These are phyloP conservation scores for Vesta saturnalis DNA, from an alignment of 2,888 invertebrate species.

Conservation along the genomic window DNA sequence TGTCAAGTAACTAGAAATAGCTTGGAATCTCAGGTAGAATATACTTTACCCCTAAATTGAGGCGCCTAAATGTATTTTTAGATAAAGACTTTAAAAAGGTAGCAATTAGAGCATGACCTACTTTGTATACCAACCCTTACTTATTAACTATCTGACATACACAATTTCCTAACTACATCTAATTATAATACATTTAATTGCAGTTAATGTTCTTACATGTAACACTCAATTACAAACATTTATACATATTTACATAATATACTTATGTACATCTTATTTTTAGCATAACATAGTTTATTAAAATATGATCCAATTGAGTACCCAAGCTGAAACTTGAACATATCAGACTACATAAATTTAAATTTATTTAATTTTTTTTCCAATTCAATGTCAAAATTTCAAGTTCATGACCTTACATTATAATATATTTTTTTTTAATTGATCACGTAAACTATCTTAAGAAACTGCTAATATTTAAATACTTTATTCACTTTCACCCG, in stretches of 20 bases:
- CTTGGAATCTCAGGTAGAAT: no score
- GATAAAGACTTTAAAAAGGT: no score
- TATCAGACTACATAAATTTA: not conserved
- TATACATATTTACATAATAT: not conserved
- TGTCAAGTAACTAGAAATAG: no score
- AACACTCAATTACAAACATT: not conserved
- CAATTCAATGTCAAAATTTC: not conserved
- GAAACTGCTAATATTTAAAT: no score
- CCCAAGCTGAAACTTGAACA: not conserved
- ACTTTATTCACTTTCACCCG: no score
- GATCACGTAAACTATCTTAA: not conserved
- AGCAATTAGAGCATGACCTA: no score
- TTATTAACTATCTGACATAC: no score
- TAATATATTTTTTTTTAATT: not conserved
- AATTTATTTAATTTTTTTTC: not conserved
- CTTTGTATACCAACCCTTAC: no score
- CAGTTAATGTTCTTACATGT: not conserved
- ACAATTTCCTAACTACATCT: no score
- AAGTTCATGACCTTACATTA: not conserved
- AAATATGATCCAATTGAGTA: not conserved
- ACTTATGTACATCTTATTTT: not conserved
- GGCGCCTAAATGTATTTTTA: no score
- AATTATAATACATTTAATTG: no score
- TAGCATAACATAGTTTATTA: not conserved
- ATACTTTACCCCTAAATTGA: no score